Evolutionary conservation across 1,140 invertebrate genomes (phyloP).

Genomic region (Ruditapes philippinarum): DNA sequence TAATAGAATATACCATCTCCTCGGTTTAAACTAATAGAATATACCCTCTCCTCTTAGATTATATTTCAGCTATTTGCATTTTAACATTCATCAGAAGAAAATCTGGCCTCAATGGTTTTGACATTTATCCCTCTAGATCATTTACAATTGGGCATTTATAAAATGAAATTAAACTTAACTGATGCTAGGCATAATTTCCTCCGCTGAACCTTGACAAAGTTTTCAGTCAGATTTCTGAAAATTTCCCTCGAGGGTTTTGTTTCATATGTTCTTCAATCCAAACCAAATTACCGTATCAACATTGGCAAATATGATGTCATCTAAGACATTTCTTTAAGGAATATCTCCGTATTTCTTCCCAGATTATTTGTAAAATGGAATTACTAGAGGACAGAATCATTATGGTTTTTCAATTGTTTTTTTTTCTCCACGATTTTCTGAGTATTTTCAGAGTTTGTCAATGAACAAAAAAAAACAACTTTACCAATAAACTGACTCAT

Average conservation of each 20-base stretch:
- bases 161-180: too few relatives aligned
- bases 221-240: not conserved
- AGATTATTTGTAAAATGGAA: slow-evolving; percentile 18
- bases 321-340: not conserved
- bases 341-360: not conserved
- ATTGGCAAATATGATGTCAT: not conserved
- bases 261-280: not conserved
- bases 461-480: not conserved
- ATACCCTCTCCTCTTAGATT: too few relatives aligned
- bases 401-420: slow-evolving; percentile 6
- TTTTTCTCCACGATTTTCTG: not conserved
- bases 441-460: slow-evolving; percentile 5
- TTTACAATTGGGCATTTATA: too few relatives aligned
- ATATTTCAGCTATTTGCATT: too few relatives aligned
- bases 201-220: not conserved
- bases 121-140: too few relatives aligned
- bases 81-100: too few relatives aligned
- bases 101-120: too few relatives aligned
- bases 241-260: not conserved
- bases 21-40: too few relatives aligned
- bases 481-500: not conserved
- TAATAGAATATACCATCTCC: too few relatives aligned
- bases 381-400: not conserved
- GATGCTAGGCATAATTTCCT: too few relatives aligned
- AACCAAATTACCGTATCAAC: slow-evolving; percentile 2